Evolutionary conservation across 2,113 vertebrate species (phyloP), one percentile per base, ranked within the genome.

Genomic region (Sphyrna mokarran): DNA sequence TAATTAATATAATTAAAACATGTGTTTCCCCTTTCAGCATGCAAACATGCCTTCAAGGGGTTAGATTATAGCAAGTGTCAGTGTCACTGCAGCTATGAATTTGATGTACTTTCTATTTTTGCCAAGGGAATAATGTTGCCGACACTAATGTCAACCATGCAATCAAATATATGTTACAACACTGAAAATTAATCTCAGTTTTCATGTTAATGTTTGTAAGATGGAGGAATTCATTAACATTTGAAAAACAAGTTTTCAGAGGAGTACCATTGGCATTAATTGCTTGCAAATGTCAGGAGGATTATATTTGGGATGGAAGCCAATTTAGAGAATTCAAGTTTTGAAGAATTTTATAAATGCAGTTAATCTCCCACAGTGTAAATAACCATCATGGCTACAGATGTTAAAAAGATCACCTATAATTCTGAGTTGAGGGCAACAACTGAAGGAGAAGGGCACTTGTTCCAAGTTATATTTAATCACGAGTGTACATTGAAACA

Each of bases 181-280:
- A 37, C 61, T 37, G 66, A 93, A 37, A 66, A 93, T 93, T 93
- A 22, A 66, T 40, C 16, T 93, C 33, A 66, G 33, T 33, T 93
- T 66, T 93, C 33, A 66, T 61, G 54, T 91, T 93, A 66, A n/a
- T 66, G 61, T 66, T 93, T 93, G 8, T 93, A 93, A 93, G 89
- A 93, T 37, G 89, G 89, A 66, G 61, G 89, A 93, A 93, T 93
- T 93, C 61, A 66, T 66, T 93, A 93, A 93, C 61, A 93, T 37
- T 5, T 93, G 61, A 33, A 37, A 37, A 63, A 93, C 7, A 66
- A 66, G 61, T 14, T 7, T 37, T 66, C 61, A 66, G 89, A 20
- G 33, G 66, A 93, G 61, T 18, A 40, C 43, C 33, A 93, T 66
- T 91, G 33, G 58, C 66, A 33, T 63, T 93, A 93, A 93, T 93